Base-by-base conservation (phyloP, 1,140 invertebrate genomes). In the Eumeta japonica region DNA sequence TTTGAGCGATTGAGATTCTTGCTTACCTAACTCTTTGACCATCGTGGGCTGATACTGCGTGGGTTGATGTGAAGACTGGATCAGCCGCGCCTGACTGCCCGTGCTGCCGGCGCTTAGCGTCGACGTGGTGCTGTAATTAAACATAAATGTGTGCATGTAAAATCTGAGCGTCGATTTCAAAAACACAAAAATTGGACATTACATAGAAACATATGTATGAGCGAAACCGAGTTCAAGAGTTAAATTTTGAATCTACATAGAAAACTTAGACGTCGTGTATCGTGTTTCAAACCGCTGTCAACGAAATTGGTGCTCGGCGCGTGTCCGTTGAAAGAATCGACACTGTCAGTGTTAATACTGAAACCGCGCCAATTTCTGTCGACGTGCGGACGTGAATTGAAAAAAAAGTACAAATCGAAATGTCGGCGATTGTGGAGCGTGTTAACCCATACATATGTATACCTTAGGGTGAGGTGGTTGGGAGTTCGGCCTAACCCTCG, bases 81-180 rank as follows among this genome's bases (percentile, higher is more conserved):
- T 94, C 44, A 96, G 82, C 55, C 90, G 84, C 12, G 93, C 93
- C 67, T 95, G 92, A 59, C 89, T 92, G 50, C 92, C 90, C 29
- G 90, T 94, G 67, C 91, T 94, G 50, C 92, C 91, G 41, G 92
- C 91, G 45, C 92, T 94, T 60, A 94, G 83, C 9, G 93, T 95
- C 40, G 92, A 95, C 41, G 91, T 92, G 48, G 92, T 94, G 77
- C 90, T 89, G 71, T 30, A 52, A 63, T 27, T n/a, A 35, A 29
- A 44, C 5, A 39, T 18, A 4, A 11, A 3, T 11, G 24, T 37
- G 3, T 10, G 10, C n/a, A 14, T 7, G 28, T 5, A 35, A 16
- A 12, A 12, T 5, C 28, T 5, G 5, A 30, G n/a, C n/a, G n/a
- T 24, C n/a, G 61, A 45, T 28, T 10, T 20, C 15, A 34, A 18